phyloP scores from a whole-genome alignment of 2,797 vertebrate species.

The Pseudochaenichthys georgianus region DNA sequence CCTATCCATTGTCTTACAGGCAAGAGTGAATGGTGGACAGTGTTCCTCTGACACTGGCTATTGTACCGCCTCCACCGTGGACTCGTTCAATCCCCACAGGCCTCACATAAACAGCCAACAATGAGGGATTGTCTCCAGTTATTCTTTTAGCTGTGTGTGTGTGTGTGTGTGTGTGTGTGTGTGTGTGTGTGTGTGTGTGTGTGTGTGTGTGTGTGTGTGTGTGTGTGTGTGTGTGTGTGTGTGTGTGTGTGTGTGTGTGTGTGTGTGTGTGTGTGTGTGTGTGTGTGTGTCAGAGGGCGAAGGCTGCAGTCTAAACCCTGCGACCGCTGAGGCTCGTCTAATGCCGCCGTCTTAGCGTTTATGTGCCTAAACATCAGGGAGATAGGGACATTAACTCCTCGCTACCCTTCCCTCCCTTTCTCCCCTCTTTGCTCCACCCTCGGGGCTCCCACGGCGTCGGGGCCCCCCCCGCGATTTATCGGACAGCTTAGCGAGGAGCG shows the following conservation, averaged over 20 bases:
- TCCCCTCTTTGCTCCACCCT: constrained; percentile 13
- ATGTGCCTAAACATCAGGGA: constrained; percentile 33
- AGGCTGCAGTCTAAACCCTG: constrained; percentile 58
- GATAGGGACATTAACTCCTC: constrained; percentile 58
- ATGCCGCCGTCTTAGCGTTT: constrained; percentile 10
- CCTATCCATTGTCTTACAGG: constrained; percentile 64
- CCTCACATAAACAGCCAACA: constrained; percentile 72
- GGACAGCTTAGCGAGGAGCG: constrained; percentile 70
- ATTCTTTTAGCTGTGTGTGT: constrained; percentile 16
- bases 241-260: too few species aligned
- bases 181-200: constrained; percentile 45
- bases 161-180: constrained; percentile 43
- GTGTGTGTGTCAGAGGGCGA: constrained; percentile 46
- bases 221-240: too few species aligned
- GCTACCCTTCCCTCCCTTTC: constrained; percentile 19
- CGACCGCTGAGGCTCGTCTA: constrained; percentile 39
- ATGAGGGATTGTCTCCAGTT: constrained; percentile 71
- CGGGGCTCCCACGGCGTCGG: constrained; percentile 26
- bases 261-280: too few species aligned
- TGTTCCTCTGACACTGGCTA: constrained; percentile 75
- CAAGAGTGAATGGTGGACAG: constrained; percentile 58
- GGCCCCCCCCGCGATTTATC: constrained; percentile 69
- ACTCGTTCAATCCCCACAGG: constrained; percentile 46
- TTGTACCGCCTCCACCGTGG: constrained; percentile 64
- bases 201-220: constrained; percentile 47